Conservation (phyloP, 2,113 vertebrate species). For the Halichoeres trimaculatus region DNA sequence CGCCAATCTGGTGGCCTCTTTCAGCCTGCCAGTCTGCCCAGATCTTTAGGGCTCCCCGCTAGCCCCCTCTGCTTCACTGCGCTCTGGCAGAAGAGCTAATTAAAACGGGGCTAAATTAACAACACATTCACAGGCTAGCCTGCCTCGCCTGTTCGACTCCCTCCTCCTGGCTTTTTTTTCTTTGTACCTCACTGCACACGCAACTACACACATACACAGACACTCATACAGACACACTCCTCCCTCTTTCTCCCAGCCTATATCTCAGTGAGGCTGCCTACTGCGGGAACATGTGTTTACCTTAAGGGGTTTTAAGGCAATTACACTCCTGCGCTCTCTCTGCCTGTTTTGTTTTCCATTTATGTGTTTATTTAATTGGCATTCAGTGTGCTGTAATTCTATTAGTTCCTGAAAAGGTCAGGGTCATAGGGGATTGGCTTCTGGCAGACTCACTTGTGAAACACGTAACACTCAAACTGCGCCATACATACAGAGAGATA, state of each 20-base stretch:
- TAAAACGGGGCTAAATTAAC: conserved; percentile 78
- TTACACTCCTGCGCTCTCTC: conserved; percentile 67
- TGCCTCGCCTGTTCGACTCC: conserved; percentile 55
- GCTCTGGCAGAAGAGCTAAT: conserved; percentile 75
- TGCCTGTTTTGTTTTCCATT: conserved; percentile 70
- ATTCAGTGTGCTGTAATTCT: conserved; percentile 76
- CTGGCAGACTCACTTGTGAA: conserved; percentile 53
- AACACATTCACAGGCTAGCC: conserved; percentile 65
- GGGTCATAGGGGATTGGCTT: conserved; percentile 73
- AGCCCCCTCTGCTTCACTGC: conserved; percentile 46
- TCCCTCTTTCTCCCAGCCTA: conserved; percentile 39
- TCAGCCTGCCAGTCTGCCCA: conserved; percentile 56
- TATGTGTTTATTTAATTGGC: conserved; percentile 80
- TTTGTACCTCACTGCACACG: conserved; percentile 21
- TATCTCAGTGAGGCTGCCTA: conserved; percentile 57
- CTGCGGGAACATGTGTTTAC: conserved; percentile 79
- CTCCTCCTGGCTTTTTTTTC: conserved; percentile 41
- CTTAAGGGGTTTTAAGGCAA: conserved; percentile 75
- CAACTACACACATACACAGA: conserved; percentile 24
- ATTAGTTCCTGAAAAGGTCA: conserved; percentile 79
- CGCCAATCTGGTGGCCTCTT: conserved; percentile 74
- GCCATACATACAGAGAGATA: conserved; percentile 45
- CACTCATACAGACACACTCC: conserved; percentile 15
- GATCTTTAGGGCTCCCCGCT: conserved; percentile 66
- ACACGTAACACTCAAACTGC: conserved; percentile 31